These are phyloP conservation scores for Aricia artaxerxes DNA, from an alignment of 2,888 invertebrate species.

Conservation along the genomic window DNA sequence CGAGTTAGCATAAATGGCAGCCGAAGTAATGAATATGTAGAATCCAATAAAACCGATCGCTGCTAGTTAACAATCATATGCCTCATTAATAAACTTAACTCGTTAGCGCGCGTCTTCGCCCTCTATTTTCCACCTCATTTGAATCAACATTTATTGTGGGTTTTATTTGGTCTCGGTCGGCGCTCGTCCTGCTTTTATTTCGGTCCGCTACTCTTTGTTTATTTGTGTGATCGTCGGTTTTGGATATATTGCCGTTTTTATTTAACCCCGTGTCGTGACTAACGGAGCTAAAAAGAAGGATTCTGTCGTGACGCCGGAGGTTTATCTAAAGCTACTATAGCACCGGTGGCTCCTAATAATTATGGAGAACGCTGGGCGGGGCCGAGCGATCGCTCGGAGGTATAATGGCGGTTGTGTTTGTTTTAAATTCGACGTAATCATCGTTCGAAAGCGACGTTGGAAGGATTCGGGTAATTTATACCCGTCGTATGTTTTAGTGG, in stretches of 20 bases:
- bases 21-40: conserved; percentile 10
- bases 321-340: conserved; percentile 62
- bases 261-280: conserved; percentile 61
- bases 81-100: conserved; percentile 26
- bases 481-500: conserved; percentile 16
- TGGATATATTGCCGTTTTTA: conserved; percentile 51
- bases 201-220: conserved; percentile 54
- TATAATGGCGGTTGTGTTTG: conserved; percentile 65
- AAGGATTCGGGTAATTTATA: conserved; percentile 40
- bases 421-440: conserved; percentile 70
- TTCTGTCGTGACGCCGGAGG: conserved; percentile 49
- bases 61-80: conserved; percentile 19
- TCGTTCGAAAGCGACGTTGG: conserved; percentile 64
- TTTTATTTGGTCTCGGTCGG: conserved; percentile 47
- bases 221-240: conserved; percentile 61
- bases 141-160: conserved; percentile 42
- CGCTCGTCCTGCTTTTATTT: conserved; percentile 58
- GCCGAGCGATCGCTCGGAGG: conserved; percentile 51
- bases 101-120: conserved; percentile 30
- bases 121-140: conserved; percentile 52
- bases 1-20: neutral
- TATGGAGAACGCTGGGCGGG: conserved; percentile 28
- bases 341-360: conserved; percentile 45
- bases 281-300: conserved; percentile 49
- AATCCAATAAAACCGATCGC: neutral